These are phyloP conservation scores for Parascotia fuliginaria DNA, from an alignment of 2,888 invertebrate genomes.

Conservation along the genomic window DNA sequence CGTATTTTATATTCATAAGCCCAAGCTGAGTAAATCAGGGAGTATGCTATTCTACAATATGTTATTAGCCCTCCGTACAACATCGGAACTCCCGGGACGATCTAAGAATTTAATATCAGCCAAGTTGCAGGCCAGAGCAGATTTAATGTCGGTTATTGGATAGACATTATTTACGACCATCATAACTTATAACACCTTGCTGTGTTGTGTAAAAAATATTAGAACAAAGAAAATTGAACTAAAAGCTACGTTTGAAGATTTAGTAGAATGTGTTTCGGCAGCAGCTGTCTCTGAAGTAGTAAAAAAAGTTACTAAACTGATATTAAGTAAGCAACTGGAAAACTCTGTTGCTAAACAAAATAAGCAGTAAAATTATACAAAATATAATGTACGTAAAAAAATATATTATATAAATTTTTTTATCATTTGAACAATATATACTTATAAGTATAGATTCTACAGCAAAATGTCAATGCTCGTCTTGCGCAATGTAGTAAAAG, in stretches of 20 bases:
- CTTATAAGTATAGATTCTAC: too few relatives aligned
- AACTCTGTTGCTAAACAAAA: too few relatives aligned
- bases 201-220: slow-evolving; percentile 20
- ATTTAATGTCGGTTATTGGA: slow-evolving; percentile 68
- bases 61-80: slow-evolving; percentile 34
- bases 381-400: too few relatives aligned
- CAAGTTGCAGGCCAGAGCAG: slow-evolving; percentile 36
- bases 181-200: slow-evolving; percentile 47
- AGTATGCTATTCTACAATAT: slow-evolving; percentile 34
- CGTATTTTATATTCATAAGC: slow-evolving; percentile 39
- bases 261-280: slow-evolving; percentile 1
- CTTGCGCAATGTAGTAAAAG: too few relatives aligned
- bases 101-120: slow-evolving; percentile 48
- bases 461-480: too few relatives aligned
- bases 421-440: too few relatives aligned
- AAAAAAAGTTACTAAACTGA: not conserved
- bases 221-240: not conserved
- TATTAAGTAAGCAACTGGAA: not conserved
- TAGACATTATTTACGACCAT: slow-evolving; percentile 60
- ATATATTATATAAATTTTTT: too few relatives aligned
- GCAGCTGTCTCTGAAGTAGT: not conserved
- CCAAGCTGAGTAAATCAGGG: slow-evolving; percentile 20
- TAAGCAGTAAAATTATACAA: too few relatives aligned
- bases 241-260: not conserved
- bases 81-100: slow-evolving; percentile 45